These are phyloP conservation scores for Eupithecia subfuscata DNA, from an alignment of 2,888 invertebrate genomes.

Conservation along the genomic window DNA sequence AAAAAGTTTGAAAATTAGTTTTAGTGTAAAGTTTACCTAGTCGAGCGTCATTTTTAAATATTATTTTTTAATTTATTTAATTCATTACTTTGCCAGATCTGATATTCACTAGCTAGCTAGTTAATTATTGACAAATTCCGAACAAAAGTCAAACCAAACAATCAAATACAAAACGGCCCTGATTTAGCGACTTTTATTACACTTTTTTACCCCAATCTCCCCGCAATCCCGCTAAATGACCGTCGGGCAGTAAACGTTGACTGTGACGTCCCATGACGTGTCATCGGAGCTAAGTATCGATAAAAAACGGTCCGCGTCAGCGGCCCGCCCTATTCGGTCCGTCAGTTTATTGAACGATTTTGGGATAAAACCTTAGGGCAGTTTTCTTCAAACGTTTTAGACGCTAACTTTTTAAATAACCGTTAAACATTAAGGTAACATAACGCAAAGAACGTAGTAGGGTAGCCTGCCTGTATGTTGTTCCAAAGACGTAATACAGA, in stretches of 20 bases:
- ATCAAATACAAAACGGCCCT: background rate
- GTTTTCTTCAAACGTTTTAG: background rate
- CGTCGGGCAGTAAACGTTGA: constrained; percentile 16
- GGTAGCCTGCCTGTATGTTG: no score
- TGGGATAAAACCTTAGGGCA: background rate
- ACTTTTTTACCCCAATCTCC: background rate
- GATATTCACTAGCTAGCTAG: background rate
- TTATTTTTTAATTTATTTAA: no score
- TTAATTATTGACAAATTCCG: background rate
- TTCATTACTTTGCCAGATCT: no score
- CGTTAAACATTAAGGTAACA: no score
- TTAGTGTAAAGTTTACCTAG: no score
- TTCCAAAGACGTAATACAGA: no score
- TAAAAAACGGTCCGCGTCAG: constrained; percentile 43
- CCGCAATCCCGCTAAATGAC: constrained; percentile 20
- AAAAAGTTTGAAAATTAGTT: no score
- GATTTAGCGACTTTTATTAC: background rate
- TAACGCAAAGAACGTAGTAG: no score
- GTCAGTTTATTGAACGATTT: constrained; percentile 4
- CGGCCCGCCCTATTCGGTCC: constrained; percentile 39
- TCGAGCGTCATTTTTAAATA: no score
- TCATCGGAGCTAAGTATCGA: constrained; percentile 36
- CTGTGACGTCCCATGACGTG: constrained; percentile 27
- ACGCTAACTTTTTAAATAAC: no score
- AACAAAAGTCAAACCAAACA: background rate